Conservation (phyloP, 2,888 invertebrate species). For the Quadriops clusia region DNA sequence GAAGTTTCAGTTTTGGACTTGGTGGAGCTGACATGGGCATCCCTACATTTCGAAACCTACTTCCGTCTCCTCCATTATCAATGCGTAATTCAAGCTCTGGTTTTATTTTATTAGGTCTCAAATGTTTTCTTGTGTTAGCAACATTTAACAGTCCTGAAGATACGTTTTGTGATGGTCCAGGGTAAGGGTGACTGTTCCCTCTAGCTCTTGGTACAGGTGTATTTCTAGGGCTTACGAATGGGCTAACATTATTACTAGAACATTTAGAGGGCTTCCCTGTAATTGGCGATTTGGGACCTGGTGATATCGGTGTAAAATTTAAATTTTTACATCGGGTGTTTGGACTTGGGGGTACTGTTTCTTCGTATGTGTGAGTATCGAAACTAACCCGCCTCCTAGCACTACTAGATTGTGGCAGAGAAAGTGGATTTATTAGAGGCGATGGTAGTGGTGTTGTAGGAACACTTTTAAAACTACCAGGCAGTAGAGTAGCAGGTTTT, state of each 20-base stretch:
- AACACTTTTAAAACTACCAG: background rate
- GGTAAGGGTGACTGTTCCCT: constrained; percentile 42
- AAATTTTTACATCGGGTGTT: constrained; percentile 68
- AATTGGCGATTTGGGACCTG: constrained; percentile 58
- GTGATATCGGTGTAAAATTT: constrained; percentile 78
- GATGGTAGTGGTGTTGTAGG: background rate
- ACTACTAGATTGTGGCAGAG: constrained; percentile 8
- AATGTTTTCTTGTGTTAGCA: constrained; percentile 13
- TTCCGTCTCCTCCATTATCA: constrained; percentile 11
- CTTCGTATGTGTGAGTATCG: constrained; percentile 37
- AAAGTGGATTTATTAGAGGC: constrained; percentile 3
- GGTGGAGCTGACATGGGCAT: constrained; percentile 57
- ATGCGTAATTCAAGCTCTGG: constrained; percentile 21
- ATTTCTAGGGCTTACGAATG: constrained; percentile 71
- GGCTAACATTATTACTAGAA: constrained; percentile 60
- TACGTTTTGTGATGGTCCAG: constrained; percentile 9
- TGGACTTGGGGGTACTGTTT: constrained; percentile 56
- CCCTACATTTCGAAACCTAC: constrained; percentile 9
- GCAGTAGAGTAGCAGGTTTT: background rate
- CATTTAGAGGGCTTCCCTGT: constrained; percentile 42
- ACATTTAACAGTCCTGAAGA: constrained; percentile 14
- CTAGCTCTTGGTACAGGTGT: constrained; percentile 61
- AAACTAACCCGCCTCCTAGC: constrained; percentile 45
- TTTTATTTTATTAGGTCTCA: constrained; percentile 23
- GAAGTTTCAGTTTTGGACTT: constrained; percentile 43